Percentiles rank a stretch among this genome's conserved stretches.
Conservation (phyloP, 2,113 vertebrate species). For the Ardeotis arabs region DNA sequence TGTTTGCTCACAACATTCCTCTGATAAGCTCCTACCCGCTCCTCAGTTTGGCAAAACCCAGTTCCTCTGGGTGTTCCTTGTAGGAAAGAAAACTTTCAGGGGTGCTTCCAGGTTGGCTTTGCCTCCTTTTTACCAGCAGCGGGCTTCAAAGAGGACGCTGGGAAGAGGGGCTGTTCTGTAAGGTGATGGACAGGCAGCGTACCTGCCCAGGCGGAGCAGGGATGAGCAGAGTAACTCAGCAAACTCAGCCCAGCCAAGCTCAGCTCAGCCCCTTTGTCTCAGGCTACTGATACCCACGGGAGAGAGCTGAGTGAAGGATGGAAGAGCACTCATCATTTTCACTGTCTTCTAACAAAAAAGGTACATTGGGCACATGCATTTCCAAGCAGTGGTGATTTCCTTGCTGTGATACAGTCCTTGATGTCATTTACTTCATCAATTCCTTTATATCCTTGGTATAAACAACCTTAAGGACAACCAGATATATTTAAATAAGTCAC, state of each 20-base stretch:
- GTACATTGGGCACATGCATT: background rate
- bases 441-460: background rate
- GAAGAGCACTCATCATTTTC: background rate
- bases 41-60: background rate
- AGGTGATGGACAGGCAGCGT: accelerated
- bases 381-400: background rate
- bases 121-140: background rate
- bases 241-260: background rate
- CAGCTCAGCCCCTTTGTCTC: background rate
- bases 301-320: background rate
- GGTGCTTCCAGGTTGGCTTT: background rate
- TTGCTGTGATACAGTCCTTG: background rate
- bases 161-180: background rate
- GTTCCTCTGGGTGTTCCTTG: background rate
- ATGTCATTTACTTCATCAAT: background rate
- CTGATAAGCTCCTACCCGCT: accelerated
- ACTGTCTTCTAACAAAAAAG: background rate
- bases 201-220: background rate
- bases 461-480: background rate
- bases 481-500: background rate
- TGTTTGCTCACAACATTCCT: background rate
- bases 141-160: background rate
- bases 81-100: background rate
- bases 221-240: no score
- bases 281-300: background rate